Evolutionary conservation across 37 sponge, comb jelly and placozoan species (phyloP).

Genomic region (Petrosia ficiformis): DNA sequence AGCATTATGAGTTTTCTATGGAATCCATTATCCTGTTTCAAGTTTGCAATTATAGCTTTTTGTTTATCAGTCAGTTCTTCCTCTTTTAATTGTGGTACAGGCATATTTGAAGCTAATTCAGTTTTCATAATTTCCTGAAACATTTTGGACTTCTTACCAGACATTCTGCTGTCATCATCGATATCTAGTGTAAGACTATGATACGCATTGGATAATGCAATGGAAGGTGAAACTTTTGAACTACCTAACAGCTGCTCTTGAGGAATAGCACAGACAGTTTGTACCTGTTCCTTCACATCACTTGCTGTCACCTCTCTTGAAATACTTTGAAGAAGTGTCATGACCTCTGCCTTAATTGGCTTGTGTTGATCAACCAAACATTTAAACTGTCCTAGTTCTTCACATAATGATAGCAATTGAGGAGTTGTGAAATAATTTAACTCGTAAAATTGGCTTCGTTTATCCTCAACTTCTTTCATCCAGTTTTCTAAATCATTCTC

Average conservation of each 20-base stretch:
- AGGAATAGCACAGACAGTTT: too few relatives aligned
- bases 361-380: not conserved
- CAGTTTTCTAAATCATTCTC: constrained; percentile 37
- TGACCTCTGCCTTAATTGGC: constrained; percentile 9
- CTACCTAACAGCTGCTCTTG: too few relatives aligned
- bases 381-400: constrained; percentile 30
- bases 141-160: not conserved
- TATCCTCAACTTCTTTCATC: constrained; percentile 13
- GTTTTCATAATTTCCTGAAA: too few relatives aligned
- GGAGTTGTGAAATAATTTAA: constrained; percentile 67
- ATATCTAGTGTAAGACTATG: not conserved
- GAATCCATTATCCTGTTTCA: constrained; percentile 1
- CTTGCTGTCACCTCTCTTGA: constrained; percentile 14
- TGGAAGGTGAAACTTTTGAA: not conserved
- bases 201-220: too few relatives aligned
- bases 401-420: constrained; percentile 46
- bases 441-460: constrained; percentile 31
- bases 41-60: constrained; percentile 9
- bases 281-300: not conserved
- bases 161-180: not conserved
- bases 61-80: constrained; percentile 10
- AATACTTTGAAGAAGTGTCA: constrained; percentile 34
- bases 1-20: constrained; percentile 1
- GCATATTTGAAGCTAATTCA: not conserved
- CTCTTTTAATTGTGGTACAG: constrained; percentile 4